Conservation (phyloP, 2,888 invertebrate genomes). For the Dastarcus helophoroides region DNA sequence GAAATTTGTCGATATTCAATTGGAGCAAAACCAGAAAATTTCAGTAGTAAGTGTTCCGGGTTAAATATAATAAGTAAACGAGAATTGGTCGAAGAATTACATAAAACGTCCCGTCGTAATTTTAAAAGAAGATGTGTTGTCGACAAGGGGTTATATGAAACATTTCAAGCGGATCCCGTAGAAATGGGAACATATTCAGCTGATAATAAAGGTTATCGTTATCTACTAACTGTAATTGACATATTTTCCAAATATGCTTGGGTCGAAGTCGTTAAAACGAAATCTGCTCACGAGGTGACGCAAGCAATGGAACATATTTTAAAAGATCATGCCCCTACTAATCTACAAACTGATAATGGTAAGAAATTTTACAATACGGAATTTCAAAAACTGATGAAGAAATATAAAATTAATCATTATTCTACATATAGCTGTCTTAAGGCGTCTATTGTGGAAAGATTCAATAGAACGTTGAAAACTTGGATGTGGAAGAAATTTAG, state of each 20-base stretch:
- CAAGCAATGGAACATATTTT: conserved; percentile 11
- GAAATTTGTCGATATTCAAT: too few species aligned
- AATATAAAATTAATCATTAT: too few species aligned
- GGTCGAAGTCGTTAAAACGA: conserved; percentile 22
- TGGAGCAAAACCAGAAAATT: too few species aligned
- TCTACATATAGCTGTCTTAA: conserved; percentile 14
- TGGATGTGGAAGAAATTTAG: too few species aligned
- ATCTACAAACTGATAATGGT: conserved; percentile 12
- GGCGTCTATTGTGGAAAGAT: conserved; percentile 16
- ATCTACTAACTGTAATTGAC: not conserved
- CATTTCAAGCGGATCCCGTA: conserved; percentile 31
- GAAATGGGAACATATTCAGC: conserved; percentile 21
- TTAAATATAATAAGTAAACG: conserved; percentile 1
- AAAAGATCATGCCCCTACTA: conserved; percentile 4
- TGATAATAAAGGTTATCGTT: conserved; percentile 13
- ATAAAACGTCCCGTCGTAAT: conserved; percentile 26
- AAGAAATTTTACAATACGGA: conserved; percentile 16
- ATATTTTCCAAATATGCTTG: conserved; percentile 2
- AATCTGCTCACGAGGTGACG: conserved; percentile 19
- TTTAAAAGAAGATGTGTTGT: conserved; percentile 24
- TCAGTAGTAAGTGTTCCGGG: too few species aligned
- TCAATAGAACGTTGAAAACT: conserved; percentile 17
- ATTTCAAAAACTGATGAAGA: conserved; percentile 14
- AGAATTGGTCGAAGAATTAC: conserved; percentile 19
- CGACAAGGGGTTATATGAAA: conserved; percentile 27